Conservation (phyloP, 2,888 invertebrate genomes). For the Eumerus sabulonum region DNA sequence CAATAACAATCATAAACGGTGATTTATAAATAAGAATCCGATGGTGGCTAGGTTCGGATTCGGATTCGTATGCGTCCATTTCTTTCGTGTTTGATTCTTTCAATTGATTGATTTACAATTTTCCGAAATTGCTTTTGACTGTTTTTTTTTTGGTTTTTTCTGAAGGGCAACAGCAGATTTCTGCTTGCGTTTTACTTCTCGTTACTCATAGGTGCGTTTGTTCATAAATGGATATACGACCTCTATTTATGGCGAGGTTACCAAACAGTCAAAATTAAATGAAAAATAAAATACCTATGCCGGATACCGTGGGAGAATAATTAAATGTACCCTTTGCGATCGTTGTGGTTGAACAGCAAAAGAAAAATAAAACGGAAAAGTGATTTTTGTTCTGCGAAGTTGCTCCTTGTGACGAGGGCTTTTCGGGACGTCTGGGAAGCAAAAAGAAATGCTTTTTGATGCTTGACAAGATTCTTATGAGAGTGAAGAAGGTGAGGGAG, state of each 20-base stretch:
- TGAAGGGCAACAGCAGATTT: too few species aligned
- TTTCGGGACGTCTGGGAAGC: not conserved
- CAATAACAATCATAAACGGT: constrained; percentile 58
- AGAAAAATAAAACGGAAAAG: not conserved
- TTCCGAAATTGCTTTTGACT: constrained; percentile 7
- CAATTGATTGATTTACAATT: constrained; percentile 52
- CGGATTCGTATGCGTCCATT: too few species aligned
- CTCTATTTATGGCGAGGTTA: constrained; percentile 16
- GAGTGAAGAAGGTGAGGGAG: constrained; percentile 47
- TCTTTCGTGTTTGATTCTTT: not conserved
- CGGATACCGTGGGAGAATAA: constrained; percentile 4
- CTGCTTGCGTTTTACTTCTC: constrained; percentile 25
- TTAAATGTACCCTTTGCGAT: not conserved
- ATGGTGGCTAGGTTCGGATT: constrained; percentile 14
- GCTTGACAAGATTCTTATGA: constrained; percentile 44
- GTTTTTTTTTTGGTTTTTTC: not conserved
- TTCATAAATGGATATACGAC: constrained; percentile 12
- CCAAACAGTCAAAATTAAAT: constrained; percentile 31
- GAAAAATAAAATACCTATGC: not conserved
- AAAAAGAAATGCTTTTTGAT: constrained; percentile 36
- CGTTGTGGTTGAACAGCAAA: not conserved
- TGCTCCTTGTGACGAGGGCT: too few species aligned
- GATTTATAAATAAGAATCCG: constrained; percentile 49
- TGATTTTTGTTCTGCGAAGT: not conserved
- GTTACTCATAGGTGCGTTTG: not conserved